These are phyloP conservation scores for Mus spicilegus DNA, from an alignment of 2,113 vertebrate genomes.

Conservation along the genomic window DNA sequence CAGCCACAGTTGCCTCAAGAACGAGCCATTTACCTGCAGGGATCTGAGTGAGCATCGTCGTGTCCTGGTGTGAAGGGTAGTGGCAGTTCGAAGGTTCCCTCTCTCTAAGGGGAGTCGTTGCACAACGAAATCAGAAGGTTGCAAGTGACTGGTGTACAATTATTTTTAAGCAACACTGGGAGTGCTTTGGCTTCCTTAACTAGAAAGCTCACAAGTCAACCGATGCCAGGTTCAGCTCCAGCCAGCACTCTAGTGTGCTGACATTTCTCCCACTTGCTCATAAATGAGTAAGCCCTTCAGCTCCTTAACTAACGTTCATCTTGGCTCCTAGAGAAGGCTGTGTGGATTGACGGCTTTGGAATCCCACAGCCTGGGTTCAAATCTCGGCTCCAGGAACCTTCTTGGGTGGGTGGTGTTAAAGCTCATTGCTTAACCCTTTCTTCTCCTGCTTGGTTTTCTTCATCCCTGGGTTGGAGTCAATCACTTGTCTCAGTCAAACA, in stretches of 20 bases:
- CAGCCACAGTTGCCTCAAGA: neutral
- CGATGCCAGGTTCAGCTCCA: conserved; percentile 34
- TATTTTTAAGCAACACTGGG: conserved; percentile 56
- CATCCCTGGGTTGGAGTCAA: neutral
- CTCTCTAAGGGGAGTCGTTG: neutral
- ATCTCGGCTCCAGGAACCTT: neutral
- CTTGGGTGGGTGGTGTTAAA: neutral
- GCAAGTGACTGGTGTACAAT: neutral
- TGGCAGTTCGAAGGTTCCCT: neutral
- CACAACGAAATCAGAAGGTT: conserved; percentile 7
- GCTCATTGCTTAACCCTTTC: neutral
- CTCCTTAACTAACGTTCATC: neutral
- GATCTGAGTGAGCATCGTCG: neutral
- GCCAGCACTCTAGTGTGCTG: neutral
- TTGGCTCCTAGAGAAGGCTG: neutral
- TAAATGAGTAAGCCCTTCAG: conserved; percentile 8
- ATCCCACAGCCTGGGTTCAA: neutral
- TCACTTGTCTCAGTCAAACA: neutral
- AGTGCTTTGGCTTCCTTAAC: conserved; percentile 26
- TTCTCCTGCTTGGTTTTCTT: no score
- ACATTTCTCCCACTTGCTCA: neutral
- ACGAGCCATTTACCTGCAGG: conserved; percentile 10
- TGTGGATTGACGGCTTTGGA: neutral
- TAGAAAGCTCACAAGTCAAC: conserved; percentile 49
- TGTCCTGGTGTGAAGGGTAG: neutral